Percentiles rank a stretch among this genome's conserved stretches.
These are phyloP conservation scores for Pantelozetes paolii DNA, from an alignment of 2,888 invertebrate species.

Conservation along the genomic window DNA sequence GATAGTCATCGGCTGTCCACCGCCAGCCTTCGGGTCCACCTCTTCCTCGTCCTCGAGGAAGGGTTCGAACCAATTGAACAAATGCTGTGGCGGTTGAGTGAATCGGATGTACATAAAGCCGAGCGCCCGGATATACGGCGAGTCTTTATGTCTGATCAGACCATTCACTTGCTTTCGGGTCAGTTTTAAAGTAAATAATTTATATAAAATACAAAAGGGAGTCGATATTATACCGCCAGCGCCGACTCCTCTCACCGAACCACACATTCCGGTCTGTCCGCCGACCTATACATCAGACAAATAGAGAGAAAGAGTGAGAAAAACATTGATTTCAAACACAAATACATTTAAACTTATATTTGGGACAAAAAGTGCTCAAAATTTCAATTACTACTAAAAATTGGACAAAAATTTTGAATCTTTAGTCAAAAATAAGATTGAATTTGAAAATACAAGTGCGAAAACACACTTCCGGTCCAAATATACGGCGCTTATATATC, in stretches of 20 bases:
- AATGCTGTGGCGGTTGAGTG: slow-evolving; percentile 89
- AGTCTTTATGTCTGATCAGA: slow-evolving; percentile 88
- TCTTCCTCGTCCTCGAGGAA: slow-evolving; percentile 96
- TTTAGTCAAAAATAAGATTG: no score
- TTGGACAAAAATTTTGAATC: no score
- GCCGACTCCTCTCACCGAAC: slow-evolving; percentile 95
- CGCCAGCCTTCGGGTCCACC: slow-evolving; percentile 95
- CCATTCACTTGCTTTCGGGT: slow-evolving; percentile 98
- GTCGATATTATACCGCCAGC: slow-evolving; percentile 99
- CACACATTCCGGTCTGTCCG: slow-evolving; percentile 99
- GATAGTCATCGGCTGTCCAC: slow-evolving; percentile 85
- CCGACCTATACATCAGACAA: slow-evolving; percentile 37
- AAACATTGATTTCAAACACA: neutral
- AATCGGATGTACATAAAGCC: slow-evolving; percentile 74
- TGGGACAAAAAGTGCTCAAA: no score
- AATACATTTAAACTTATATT: neutral
- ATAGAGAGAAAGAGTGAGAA: neutral
- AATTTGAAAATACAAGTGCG: no score
- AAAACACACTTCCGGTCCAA: no score
- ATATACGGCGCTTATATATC: no score
- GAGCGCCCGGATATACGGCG: slow-evolving; percentile 92
- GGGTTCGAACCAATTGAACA: slow-evolving; percentile 95
- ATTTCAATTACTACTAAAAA: no score
- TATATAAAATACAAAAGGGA: slow-evolving; percentile 97
- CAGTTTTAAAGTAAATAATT: slow-evolving; percentile 88